A percentile compares a stretch with the other conserved stretches of the same genome.
These are phyloP conservation scores for Drosophila melanogaster DNA, from an alignment of 1,140 invertebrate genomes.

Conservation along the genomic window DNA sequence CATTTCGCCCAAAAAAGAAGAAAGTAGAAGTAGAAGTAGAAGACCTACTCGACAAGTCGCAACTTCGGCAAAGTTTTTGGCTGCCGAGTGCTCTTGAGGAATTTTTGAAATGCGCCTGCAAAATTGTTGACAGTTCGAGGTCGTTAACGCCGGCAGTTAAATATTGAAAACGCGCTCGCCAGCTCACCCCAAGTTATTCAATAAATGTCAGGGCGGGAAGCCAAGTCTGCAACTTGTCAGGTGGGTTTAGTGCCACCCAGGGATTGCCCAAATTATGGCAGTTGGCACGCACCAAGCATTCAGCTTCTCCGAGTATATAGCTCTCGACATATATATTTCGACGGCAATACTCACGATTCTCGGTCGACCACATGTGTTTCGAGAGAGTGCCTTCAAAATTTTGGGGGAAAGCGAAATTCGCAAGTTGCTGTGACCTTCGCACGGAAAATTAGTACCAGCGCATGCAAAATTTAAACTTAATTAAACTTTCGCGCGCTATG, in stretches of 20 bases:
- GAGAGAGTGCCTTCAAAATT: neutral
- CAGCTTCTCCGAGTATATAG: neutral
- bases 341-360: slow-evolving; percentile 17
- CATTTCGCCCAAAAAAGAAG: slow-evolving; percentile 27
- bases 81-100: slow-evolving; percentile 44
- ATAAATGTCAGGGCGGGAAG: slow-evolving; percentile 64
- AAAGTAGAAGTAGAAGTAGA: neutral
- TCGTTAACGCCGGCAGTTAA: slow-evolving; percentile 65
- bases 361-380: slow-evolving; percentile 20
- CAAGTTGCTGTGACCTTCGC: slow-evolving; percentile 61
- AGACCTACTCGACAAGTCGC: slow-evolving; percentile 58
- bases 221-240: slow-evolving; percentile 56
- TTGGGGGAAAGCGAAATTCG: slow-evolving; percentile 32
- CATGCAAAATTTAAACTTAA: slow-evolving; percentile 75
- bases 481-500: slow-evolving; percentile 61
- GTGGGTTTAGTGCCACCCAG: slow-evolving; percentile 39
- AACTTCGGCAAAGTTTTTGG: slow-evolving; percentile 65
- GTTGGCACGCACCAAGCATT: slow-evolving; percentile 54
- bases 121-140: slow-evolving; percentile 75
- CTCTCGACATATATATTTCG: neutral
- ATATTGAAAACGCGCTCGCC: slow-evolving; percentile 63
- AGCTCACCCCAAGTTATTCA: slow-evolving; percentile 68
- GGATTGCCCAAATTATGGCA: slow-evolving; percentile 71
- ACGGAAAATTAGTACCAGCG: slow-evolving; percentile 57
- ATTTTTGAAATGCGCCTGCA: slow-evolving; percentile 52